Percentiles rank a stretch among this genome's conserved stretches.
phyloP scores from a whole-genome alignment of 2,797 vertebrate genomes.

The Gymnothorax javanicus region DNA sequence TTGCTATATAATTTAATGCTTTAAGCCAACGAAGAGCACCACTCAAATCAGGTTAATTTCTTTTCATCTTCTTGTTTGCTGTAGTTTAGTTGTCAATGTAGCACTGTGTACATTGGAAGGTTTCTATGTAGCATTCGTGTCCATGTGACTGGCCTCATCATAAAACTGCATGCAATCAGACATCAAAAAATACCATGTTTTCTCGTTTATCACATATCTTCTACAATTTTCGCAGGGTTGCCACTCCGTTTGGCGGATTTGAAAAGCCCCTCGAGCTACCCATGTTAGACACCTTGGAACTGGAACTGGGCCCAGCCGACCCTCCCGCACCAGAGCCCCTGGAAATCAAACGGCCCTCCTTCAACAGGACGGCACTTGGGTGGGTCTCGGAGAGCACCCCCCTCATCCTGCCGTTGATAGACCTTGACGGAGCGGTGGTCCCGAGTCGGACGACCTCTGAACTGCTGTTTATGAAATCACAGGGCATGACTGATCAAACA shows the following conservation, averaged over 20 bases:
- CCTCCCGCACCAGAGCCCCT: slow-evolving; percentile 71
- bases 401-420: slow-evolving; percentile 65
- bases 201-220: no score
- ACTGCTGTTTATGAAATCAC: background rate
- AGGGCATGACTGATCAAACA: background rate
- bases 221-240: slow-evolving; percentile 75
- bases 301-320: slow-evolving; percentile 72
- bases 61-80: background rate
- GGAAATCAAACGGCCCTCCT: slow-evolving; percentile 82
- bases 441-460: slow-evolving; percentile 97
- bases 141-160: no score
- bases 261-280: slow-evolving; percentile 78
- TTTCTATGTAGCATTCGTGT: no score
- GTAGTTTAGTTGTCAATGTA: no score
- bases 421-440: slow-evolving; percentile 67
- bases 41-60: background rate
- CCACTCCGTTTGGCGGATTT: slow-evolving; percentile 93
- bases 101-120: no score
- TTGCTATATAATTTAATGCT: background rate
- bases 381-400: slow-evolving; percentile 78
- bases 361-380: slow-evolving; percentile 91
- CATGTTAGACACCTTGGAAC: slow-evolving; percentile 74
- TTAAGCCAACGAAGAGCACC: slow-evolving; percentile 1
- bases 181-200: no score
- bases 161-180: no score